Conservation (phyloP, 2,797 vertebrate genomes). For the Hydrolagus colliei region DNA sequence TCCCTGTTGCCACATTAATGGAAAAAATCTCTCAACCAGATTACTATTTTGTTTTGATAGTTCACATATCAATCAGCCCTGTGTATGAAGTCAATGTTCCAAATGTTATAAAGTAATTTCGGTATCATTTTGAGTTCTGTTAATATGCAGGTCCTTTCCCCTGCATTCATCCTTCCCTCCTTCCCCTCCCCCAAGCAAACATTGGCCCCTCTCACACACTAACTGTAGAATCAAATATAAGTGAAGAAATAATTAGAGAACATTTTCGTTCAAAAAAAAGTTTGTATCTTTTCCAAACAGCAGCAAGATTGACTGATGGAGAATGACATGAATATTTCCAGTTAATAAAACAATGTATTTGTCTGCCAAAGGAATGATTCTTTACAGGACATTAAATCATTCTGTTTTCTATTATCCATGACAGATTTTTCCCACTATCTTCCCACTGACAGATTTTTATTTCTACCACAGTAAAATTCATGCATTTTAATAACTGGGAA, state of each 20-base stretch:
- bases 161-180: neutral
- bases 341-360: neutral
- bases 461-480: neutral
- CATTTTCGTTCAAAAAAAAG: neutral
- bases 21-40: neutral
- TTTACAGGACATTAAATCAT: neutral
- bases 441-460: neutral
- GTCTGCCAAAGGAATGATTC: no score
- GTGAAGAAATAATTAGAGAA: constrained; percentile 6
- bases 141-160: neutral
- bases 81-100: neutral
- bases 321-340: neutral
- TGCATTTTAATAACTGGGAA: neutral
- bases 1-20: neutral
- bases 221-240: neutral
- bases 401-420: neutral
- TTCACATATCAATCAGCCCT: neutral
- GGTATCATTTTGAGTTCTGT: neutral
- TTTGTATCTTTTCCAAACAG: neutral
- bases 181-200: neutral
- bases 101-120: neutral
- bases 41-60: neutral
- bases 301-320: neutral
- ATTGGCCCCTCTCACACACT: neutral
- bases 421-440: neutral